A percentile compares a stretch with the other conserved stretches of the same genome.
Conservation (phyloP, 2,797 vertebrate genomes). For the Cetoscarus ocellatus region DNA sequence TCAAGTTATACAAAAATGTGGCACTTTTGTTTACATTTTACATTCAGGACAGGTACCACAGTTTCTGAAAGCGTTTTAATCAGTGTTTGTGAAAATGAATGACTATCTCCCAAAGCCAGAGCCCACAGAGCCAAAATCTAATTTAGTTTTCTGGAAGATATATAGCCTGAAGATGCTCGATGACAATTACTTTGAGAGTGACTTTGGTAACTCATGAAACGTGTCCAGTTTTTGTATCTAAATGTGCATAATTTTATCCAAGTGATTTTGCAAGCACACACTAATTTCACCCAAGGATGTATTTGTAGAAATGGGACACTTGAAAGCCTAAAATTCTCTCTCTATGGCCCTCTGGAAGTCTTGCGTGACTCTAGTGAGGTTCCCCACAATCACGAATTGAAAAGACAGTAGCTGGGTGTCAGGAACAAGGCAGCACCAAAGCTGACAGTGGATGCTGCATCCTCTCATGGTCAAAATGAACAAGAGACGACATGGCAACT, state of each 20-base stretch:
- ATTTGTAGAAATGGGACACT: slow-evolving; percentile 19
- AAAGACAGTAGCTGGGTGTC: slow-evolving; percentile 49
- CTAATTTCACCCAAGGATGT: slow-evolving; percentile 54
- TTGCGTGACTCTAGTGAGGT: slow-evolving; percentile 49
- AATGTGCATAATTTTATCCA: slow-evolving; percentile 49
- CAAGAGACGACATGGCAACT: slow-evolving; percentile 59
- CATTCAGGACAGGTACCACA: slow-evolving; percentile 39
- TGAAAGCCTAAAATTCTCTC: slow-evolving; percentile 39
- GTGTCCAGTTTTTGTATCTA: slow-evolving; percentile 50
- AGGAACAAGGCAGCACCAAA: slow-evolving; percentile 32
- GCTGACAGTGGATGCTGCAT: slow-evolving; percentile 57
- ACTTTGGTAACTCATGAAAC: slow-evolving; percentile 67
- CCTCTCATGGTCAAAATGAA: slow-evolving; percentile 52
- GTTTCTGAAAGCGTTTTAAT: slow-evolving; percentile 50
- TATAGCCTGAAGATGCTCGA: slow-evolving; percentile 51
- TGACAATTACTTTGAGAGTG: slow-evolving; percentile 66
- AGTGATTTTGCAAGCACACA: slow-evolving; percentile 59
- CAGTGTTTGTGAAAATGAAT: slow-evolving; percentile 58
- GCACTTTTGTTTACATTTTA: slow-evolving; percentile 3
- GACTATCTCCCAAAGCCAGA: slow-evolving; percentile 47
- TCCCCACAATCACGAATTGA: slow-evolving; percentile 29
- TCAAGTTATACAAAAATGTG: neutral
- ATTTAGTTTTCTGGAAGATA: slow-evolving; percentile 63
- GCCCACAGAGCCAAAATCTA: slow-evolving; percentile 59
- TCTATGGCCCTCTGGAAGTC: slow-evolving; percentile 51